phyloP scores from a whole-genome alignment of 2,113 vertebrate species.

The Galeopterus variegatus region DNA sequence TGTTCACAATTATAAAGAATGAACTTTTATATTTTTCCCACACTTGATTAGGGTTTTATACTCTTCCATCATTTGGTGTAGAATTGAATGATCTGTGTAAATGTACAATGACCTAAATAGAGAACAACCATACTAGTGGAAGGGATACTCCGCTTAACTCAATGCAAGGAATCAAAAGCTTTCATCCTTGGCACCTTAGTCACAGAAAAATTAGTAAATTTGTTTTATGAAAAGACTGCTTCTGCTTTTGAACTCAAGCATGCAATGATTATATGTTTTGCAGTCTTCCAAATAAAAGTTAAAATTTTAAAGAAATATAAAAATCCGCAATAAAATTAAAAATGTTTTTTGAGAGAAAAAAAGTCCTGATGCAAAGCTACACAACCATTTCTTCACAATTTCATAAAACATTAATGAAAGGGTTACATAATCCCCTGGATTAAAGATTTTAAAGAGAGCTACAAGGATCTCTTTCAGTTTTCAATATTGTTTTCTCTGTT shows the following conservation, averaged over 20 bases:
- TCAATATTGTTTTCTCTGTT: constrained; percentile 35
- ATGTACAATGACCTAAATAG: constrained; percentile 55
- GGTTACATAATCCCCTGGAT: constrained; percentile 83
- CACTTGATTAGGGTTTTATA: constrained; percentile 54
- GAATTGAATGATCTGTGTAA: constrained; percentile 55
- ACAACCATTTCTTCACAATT: constrained; percentile 72
- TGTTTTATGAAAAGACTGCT: constrained; percentile 44
- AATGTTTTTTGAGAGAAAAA: constrained; percentile 35
- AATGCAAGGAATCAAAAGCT: constrained; percentile 66
- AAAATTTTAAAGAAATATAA: constrained; percentile 63
- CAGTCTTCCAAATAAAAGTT: constrained; percentile 41
- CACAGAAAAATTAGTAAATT: constrained; percentile 34
- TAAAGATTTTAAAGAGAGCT: constrained; percentile 67
- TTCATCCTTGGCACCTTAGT: background rate
- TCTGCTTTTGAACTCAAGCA: constrained; percentile 60
- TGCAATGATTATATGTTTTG: constrained; percentile 55
- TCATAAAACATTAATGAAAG: constrained; percentile 81
- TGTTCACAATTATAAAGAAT: constrained; percentile 56
- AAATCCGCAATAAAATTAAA: constrained; percentile 25
- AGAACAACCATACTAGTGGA: constrained; percentile 23
- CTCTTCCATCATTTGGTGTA: constrained; percentile 11
- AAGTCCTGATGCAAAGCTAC: constrained; percentile 53
- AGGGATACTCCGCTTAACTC: background rate
- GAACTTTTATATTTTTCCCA: constrained; percentile 61
- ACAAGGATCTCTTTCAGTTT: constrained; percentile 65